Evolutionary conservation across 2,888 invertebrate genomes (phyloP), one percentile per base, ranked within the genome.

Genomic region (Xestia xanthographa): DNA sequence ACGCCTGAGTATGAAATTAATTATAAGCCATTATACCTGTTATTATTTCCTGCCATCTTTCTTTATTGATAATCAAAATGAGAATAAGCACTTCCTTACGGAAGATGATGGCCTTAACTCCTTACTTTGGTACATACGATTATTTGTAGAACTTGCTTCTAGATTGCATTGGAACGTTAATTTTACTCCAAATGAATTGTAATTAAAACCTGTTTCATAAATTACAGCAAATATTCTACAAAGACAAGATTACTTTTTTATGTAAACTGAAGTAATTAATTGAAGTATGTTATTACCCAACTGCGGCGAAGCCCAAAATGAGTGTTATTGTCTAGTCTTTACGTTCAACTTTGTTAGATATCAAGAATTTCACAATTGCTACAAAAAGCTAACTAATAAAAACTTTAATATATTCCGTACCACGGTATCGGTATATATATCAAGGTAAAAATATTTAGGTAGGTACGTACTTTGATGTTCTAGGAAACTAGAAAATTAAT

Each of bases 71-170:
- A 26, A 56, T 56, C 14, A 6, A 56, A 26, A 26, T 53, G 26
- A 26, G 5, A 9, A 45, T 75, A 53, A 75, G n/a, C 22, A 81
- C 50, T 75, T 82, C 75, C 82, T 75, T 50, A 50, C 11, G 65
- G 58, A 14, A 50, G 45, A 34, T 12, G 17, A 5, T 29, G 43
- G 29, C 22, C 53, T 53, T 63, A 17, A 22, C 9, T 72, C 34
- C 34, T 26, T 65, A 9, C 26, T 29, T 45, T 5, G 5, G 9
- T 63, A 45, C 2, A 9, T 66, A 45, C 8, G 29, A 34, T 22
- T 9, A 5, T 26, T 69, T 29, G 17, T 26, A 22, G 9, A 41
- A 41, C 41, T 69, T 69, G 1, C 8, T 11, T 26, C 41, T 41
- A 14, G 66, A 66, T 17, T 17, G 29, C 48, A 34, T 34, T 5